Evolutionary conservation across 2,888 invertebrate species (phyloP), one percentile per base, ranked within the genome.

Genomic region (Macroteleia sp.): DNA sequence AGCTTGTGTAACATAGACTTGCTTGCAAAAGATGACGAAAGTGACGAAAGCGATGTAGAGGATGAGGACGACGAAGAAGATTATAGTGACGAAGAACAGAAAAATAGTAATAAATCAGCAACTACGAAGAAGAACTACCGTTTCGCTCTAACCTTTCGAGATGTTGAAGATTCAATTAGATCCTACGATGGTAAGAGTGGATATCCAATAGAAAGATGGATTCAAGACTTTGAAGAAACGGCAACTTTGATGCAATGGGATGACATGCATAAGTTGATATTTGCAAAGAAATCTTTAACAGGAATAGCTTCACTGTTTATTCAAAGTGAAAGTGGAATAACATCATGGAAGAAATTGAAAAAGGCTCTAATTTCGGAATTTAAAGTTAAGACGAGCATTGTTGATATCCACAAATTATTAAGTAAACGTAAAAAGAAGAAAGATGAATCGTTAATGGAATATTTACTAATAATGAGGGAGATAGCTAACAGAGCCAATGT

Each of bases 401-500:
- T 39, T 3, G 39, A 56, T 3, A 25, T 56, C n/a, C 48, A 48
- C 12, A 1, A 12, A 30, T 9, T 48, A 6, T 14, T 48, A 8
- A 1, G 4, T 48, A 30, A 30, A 19, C 34, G 34, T 22, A 39
- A 32, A 39, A 34, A 44, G 34, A 59, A 36, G n/a, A 75, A 48
- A 32, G 59, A 66, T 4, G 74, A 81, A 6, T 39, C 42, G 1
- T 3, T 70, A 0, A 74, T 76, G n/a, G 75, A 71, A 20, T 81
- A 79, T 25, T 52, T 71, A 4, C 16, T 73, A 12, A 41, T 44
- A 0, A 77, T 81, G 79, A 44, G 52, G 12, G 66, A 70, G 22
- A 16, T 70, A 14, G 48, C 54, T 1, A 52, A 42, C 10, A 25
- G 56, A 28, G 48, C 56, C 6, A 34, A 50, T 1, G 59, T 80